Conservation (phyloP, 2,113 vertebrate species). For the Lampris incognitus region DNA sequence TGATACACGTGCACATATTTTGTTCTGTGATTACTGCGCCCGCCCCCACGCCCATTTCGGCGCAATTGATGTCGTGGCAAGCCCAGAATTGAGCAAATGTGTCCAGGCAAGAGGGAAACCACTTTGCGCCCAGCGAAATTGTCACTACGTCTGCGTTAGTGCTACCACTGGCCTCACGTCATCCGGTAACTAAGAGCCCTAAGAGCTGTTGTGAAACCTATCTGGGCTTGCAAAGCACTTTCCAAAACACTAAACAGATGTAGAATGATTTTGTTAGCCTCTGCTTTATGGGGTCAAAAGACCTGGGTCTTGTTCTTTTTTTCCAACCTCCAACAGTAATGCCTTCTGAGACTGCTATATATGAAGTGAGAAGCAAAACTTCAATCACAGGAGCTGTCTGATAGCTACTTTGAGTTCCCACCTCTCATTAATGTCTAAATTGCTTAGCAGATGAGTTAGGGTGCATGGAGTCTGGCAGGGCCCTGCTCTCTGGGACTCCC, state of each 20-base stretch:
- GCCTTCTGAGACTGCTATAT: background rate
- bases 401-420: conserved; percentile 50
- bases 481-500: conserved; percentile 54
- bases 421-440: conserved; percentile 71
- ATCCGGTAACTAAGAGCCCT: background rate
- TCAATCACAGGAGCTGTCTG: conserved; percentile 27
- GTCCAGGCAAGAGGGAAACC: too few species aligned
- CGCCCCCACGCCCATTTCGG: too few species aligned
- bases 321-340: background rate
- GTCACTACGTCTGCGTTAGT: too few species aligned
- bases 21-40: too few species aligned
- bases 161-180: too few species aligned
- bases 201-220: background rate
- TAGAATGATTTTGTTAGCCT: conserved; percentile 8
- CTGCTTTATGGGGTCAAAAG: background rate
- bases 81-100: too few species aligned
- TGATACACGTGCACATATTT: too few species aligned
- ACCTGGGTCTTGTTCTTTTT: background rate
- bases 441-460: conserved; percentile 54
- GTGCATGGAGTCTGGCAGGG: conserved; percentile 50
- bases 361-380: background rate
- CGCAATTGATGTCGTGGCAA: too few species aligned
- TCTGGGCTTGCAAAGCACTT: conserved; percentile 9
- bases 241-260: conserved; percentile 29
- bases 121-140: too few species aligned